Percentiles rank a stretch among this genome's conserved stretches.
Conservation (phyloP, 2,113 vertebrate genomes). For the Phalacrocorax carbo region DNA sequence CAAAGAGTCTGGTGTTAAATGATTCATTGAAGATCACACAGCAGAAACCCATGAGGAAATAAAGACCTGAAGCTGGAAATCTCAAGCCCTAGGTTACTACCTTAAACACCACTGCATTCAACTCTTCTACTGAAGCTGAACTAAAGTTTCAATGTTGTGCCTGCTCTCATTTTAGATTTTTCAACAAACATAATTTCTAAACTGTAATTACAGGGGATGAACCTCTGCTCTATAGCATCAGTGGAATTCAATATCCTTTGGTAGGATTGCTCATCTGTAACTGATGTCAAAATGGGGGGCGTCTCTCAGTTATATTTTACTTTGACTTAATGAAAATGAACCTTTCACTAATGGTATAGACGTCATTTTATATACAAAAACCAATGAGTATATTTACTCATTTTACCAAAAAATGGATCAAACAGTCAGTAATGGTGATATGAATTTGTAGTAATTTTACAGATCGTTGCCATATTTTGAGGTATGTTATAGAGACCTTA, state of each 20-base stretch:
- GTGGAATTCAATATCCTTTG: slow-evolving; percentile 31
- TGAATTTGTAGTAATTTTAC: background rate
- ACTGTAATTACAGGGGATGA: slow-evolving; percentile 27
- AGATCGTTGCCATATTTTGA: background rate
- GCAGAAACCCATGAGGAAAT: background rate
- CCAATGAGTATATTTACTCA: background rate
- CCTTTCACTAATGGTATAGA: background rate
- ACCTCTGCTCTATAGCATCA: background rate
- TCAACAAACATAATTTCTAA: slow-evolving; percentile 31
- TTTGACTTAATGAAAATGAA: slow-evolving; percentile 38
- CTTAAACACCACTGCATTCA: background rate
- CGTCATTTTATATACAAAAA: background rate
- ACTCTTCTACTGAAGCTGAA: background rate
- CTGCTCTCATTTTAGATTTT: background rate
- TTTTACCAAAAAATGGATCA: background rate
- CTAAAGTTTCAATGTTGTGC: background rate
- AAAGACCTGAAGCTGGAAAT: background rate
- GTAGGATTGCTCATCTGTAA: slow-evolving; percentile 33
- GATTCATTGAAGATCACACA: slow-evolving; percentile 2
- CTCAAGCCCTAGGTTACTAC: background rate
- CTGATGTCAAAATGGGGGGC: background rate
- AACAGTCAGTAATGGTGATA: background rate
- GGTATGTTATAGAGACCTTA: background rate
- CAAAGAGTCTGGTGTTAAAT: background rate
- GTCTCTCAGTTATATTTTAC: slow-evolving; percentile 5